Percentiles rank a stretch among this genome's conserved stretches.
Evolutionary conservation across 2,888 invertebrate genomes (phyloP).

Genomic region (Physocephala rufipes): DNA sequence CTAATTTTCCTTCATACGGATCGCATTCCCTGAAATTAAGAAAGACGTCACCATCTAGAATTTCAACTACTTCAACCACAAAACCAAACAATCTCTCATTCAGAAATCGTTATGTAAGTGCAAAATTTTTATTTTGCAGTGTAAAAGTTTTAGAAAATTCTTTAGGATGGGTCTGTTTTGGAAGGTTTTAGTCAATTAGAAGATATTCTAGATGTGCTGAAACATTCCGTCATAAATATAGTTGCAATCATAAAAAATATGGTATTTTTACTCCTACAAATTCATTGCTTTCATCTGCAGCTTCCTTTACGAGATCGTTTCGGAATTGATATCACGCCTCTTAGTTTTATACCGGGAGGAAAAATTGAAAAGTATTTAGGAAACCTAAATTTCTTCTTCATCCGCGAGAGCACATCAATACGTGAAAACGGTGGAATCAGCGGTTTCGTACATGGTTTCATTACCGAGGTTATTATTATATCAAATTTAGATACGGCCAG

Average conservation of each 20-base stretch:
- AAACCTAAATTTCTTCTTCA: slow-evolving; percentile 92
- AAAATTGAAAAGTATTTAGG: slow-evolving; percentile 85
- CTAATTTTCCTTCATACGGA: slow-evolving; percentile 57
- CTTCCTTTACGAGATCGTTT: slow-evolving; percentile 62
- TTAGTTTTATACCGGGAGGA: slow-evolving; percentile 81
- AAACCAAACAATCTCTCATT: slow-evolving; percentile 36
- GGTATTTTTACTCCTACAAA: not conserved
- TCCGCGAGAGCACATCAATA: slow-evolving; percentile 92
- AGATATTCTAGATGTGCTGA: too few species aligned
- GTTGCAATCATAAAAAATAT: too few species aligned
- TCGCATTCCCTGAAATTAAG: slow-evolving; percentile 66
- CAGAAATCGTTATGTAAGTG: slow-evolving; percentile 51
- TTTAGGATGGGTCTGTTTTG: slow-evolving; percentile 32
- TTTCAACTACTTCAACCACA: slow-evolving; percentile 34
- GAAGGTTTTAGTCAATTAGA: too few species aligned
- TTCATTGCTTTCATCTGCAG: slow-evolving; percentile 46
- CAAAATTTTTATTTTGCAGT: not conserved
- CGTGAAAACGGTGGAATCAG: slow-evolving; percentile 91
- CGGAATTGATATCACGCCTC: slow-evolving; percentile 83
- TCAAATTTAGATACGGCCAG: not conserved
- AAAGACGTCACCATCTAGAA: slow-evolving; percentile 69
- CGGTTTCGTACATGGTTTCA: slow-evolving; percentile 93
- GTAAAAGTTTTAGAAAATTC: not conserved
- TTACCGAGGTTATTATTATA: slow-evolving; percentile 76
- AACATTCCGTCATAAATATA: too few species aligned